Base-by-base conservation (phyloP, 2,888 invertebrate genomes). In the Platycnemis pennipes region DNA sequence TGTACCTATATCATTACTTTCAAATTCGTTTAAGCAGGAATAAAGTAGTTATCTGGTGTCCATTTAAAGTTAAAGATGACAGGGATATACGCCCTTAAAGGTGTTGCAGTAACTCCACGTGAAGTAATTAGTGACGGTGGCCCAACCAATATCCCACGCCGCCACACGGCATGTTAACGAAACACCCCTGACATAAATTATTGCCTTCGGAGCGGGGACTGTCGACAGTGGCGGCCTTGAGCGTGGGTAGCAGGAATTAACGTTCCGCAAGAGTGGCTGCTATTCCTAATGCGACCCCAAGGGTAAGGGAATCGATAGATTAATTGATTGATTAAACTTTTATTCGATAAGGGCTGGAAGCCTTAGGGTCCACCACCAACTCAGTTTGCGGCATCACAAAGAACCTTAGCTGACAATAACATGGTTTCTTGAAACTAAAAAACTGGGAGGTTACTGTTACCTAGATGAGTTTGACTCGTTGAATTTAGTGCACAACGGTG, bases 201-300 rank as follows among this genome's bases (percentile, higher is more conserved):
- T 63, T 26, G n/a, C 63, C 63, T 63, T 63, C n/a, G 63, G 22
- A 63, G n/a, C 63, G 63, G 63, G 2, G 63, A n/a, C 26, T n/a
- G 63, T 26, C 63, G 63, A 63, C 63, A 63, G 63, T 26, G n/a
- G 63, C 26, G 26, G 63, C 63, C 63, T 63, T 63, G 63, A 63
- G 26, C 63, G 63, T 63, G 26, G 26, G 26, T 8, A n/a, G 5
- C 22, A 63, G 26, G 63, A 63, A 63, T 63, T 63, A 63, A 63
- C 63, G 63, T 63, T 63, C 63, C 63, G n/a, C 63, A 63, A 63
- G 63, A 63, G 63, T 63, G 63, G 63, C 63, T 63, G 63, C 63
- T 26, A 63, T 63, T n/a, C 63, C 63, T 63, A 63, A 63, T 63
- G 63, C 63, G n/a, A 63, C 63, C 63, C 63, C 26, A n/a, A 63